Evolutionary conservation across 2,888 invertebrate genomes (phyloP), one percentile per base, ranked within the genome.

Genomic region (Cenopis cana): DNA sequence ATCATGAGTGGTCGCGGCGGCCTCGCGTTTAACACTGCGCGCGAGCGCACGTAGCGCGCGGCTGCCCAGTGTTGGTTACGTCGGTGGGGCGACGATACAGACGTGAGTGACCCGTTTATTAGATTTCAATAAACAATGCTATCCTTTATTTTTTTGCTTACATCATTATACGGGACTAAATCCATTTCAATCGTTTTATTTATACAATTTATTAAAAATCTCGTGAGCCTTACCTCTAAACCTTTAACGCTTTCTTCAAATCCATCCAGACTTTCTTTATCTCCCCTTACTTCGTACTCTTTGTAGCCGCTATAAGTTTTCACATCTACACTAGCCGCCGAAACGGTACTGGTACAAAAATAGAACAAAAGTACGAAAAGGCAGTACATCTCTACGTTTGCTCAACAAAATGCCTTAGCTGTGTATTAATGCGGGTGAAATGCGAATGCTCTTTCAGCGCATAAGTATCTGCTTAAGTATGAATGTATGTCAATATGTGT

Each of bases 221-320:
- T 24, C 4, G 24, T 24, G 24, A 24, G 24, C 24, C 24, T 24
- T 59, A 60, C 70, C 12, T 66, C 52, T 6, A 65, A 46, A 2
- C 20, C 46, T 14, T 55, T 66, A 0, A 55, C 8, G 5, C 54
- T 24, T 17, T 52, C 59, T 49, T 70, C 70, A 66, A 70, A 65
- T 1, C 14, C n/a, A 60, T 70, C 65, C 1, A 70, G 65, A 14
- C 59, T 36, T 14, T 54, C 20, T 24, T 60, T 66, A 20, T 46
- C 54, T 6, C 70, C 70, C 6, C 17, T 66, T 6, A 70, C 46
- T 12, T 60, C 18, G 14, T 66, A 70, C 41, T 70, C 70, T 36
- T 60, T 65, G 14, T 66, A 66, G 5, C 59, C 65, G 12, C 29
- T 36, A 11, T 70, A 70, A 10, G 70, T 54, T 60, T 54, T 70